Conservation (phyloP, 2,888 invertebrate genomes). For the Didymodactylos carnosus region DNA sequence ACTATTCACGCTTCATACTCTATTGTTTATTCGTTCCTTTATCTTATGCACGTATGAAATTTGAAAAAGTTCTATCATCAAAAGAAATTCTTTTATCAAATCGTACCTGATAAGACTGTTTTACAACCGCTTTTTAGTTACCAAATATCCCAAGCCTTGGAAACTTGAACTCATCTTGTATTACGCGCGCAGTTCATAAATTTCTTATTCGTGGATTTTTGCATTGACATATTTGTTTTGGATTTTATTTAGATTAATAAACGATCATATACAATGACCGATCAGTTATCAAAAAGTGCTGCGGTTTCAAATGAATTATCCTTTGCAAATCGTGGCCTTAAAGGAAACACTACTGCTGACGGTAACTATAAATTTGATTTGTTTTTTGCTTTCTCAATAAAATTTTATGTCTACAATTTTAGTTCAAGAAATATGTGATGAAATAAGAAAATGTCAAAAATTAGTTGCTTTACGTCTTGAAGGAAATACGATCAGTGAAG, state of each 20-base stretch:
- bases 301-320: constrained; percentile 45
- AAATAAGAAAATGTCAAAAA: constrained; percentile 49
- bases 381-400: constrained; percentile 38
- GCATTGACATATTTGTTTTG: background rate
- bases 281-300: constrained; percentile 7
- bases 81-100: too few relatives aligned
- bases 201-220: too few relatives aligned
- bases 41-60: too few relatives aligned
- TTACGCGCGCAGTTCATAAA: too few relatives aligned
- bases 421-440: constrained; percentile 45
- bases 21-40: too few relatives aligned
- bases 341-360: constrained; percentile 55
- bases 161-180: too few relatives aligned
- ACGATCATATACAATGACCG: background rate
- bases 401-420: constrained; percentile 14
- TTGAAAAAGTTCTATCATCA: too few relatives aligned
- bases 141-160: too few relatives aligned
- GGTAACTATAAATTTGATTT: constrained; percentile 42
- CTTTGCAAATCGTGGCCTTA: constrained; percentile 57
- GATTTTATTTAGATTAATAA: background rate
- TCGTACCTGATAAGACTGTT: too few relatives aligned
- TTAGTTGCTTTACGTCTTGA: constrained; percentile 59
- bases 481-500: constrained; percentile 76
- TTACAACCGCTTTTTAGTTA: too few relatives aligned
- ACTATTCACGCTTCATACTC: too few relatives aligned